Evolutionary conservation across 1,140 invertebrate species (phyloP).

Genomic region (Drosophila jambulina): DNA sequence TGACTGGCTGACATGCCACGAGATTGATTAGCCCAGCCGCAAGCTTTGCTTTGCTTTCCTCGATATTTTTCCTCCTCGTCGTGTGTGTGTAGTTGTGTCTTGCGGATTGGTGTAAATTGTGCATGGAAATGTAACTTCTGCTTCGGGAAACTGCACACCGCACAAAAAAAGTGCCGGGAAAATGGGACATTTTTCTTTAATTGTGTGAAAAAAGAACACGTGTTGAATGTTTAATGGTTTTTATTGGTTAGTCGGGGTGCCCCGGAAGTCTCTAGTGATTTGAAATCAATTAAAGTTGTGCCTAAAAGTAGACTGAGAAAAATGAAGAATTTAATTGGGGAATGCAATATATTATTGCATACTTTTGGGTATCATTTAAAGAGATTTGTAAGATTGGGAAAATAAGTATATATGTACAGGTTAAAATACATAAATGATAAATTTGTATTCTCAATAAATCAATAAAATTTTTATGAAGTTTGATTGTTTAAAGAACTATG

Average conservation of each 20-base stretch:
- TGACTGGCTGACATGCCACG: slow-evolving; percentile 81
- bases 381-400: not conserved
- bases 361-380: not conserved
- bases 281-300: not conserved
- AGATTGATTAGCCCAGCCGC: slow-evolving; percentile 79
- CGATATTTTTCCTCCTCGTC: slow-evolving; percentile 2
- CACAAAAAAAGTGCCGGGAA: not conserved
- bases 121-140: slow-evolving; percentile 83
- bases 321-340: not conserved
- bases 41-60: slow-evolving; percentile 57
- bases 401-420: not conserved
- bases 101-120: slow-evolving; percentile 82
- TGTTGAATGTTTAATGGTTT: not conserved
- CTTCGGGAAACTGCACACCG: slow-evolving; percentile 35
- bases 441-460: not conserved
- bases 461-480: too few species aligned
- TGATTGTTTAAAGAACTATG: too few species aligned
- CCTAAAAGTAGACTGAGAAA: not conserved
- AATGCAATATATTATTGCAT: not conserved
- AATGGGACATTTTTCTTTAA: not conserved
- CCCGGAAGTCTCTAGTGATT: not conserved
- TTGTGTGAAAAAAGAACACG: not conserved
- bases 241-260: not conserved
- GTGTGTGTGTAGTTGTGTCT: slow-evolving; percentile 35
- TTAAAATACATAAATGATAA: too few species aligned